Base-by-base conservation (phyloP, 2,797 vertebrate genomes). In the Neolamprologus multifasciatus region DNA sequence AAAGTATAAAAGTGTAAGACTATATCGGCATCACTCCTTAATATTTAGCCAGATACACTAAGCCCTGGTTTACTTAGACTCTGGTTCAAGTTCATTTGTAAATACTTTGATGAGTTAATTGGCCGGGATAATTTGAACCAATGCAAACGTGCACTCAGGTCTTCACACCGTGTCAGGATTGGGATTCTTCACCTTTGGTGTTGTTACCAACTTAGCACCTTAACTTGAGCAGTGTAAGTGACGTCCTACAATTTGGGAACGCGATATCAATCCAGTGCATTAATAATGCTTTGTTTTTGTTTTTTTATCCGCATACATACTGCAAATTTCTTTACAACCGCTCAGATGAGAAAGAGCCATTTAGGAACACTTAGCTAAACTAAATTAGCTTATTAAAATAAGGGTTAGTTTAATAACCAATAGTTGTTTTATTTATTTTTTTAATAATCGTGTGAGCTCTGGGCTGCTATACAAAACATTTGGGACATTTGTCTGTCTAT, bases 211-310 rank as follows among this genome's bases (percentile, higher is more conserved):
- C 38, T 43, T 43, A 26, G 21, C 38, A 43, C n/a, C 8, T 43
- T 69, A 69, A 69, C 13, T 21, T 67, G 38, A 13, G 36, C 64
- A 71, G 38, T 43, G 36, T 16, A 69, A 23, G 9, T 2, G 10
- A 50, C 7, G 1, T 50, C 43, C 71, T 4, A 69, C 64, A 69
- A 26, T 6, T 71, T 71, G 13, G 64, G 13, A 16, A 17, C 3
- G 1, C 1, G 0, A n/a, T 8, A 76, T 9, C 26, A 29, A 48
- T 50, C 17, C 43, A n/a, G 69, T 31, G 17, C 10, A 74, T 0
- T 48, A 48, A 29, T 48, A 17, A 7, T 29, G 10, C 14, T 69
- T 40, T 45, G 54, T 4, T 26, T 26, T 29, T 6, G 1, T 5
- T 9, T 2, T 50, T 9, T 6, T 10, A 43, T 29, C 9, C 2